These are phyloP conservation scores for Dasyornis broadbenti DNA, from an alignment of 2,113 vertebrate genomes.

Conservation along the genomic window DNA sequence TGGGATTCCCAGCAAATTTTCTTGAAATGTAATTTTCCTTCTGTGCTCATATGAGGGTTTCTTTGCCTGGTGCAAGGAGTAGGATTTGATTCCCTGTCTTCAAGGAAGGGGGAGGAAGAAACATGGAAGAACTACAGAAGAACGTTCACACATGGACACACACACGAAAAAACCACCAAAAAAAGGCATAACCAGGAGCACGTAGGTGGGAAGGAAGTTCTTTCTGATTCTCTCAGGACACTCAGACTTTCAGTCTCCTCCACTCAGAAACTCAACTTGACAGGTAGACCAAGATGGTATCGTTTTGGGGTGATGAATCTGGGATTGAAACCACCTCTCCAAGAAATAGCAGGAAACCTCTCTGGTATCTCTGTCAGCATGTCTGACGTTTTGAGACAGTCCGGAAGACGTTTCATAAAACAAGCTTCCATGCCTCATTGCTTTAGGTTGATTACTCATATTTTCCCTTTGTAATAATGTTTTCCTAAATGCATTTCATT, in stretches of 20 bases:
- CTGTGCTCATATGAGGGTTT: background rate
- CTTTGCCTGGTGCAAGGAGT: background rate
- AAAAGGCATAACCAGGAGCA: background rate
- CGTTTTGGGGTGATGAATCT: background rate
- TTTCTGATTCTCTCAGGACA: background rate
- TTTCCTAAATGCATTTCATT: conserved; percentile 56
- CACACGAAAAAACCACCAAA: background rate
- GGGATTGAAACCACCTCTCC: background rate
- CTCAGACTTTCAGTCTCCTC: conserved; percentile 19
- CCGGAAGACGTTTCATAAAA: conserved; percentile 35
- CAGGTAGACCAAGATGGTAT: conserved; percentile 6
- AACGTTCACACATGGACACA: background rate
- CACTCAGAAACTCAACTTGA: background rate
- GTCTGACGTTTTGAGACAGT: conserved; percentile 37
- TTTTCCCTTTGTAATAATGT: conserved; percentile 53
- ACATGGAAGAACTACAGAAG: background rate
- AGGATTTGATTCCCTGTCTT: background rate
- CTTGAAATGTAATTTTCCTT: background rate
- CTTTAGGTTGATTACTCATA: conserved; percentile 49
- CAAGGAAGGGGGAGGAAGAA: background rate
- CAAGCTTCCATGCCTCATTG: conserved; percentile 40
- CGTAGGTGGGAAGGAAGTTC: background rate
- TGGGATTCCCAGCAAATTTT: background rate
- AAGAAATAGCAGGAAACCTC: background rate
- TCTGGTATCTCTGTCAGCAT: conserved; percentile 41